These are phyloP conservation scores for Meloidogyne chitwoodi DNA, from an alignment of 1,140 invertebrate species.

Conservation along the genomic window DNA sequence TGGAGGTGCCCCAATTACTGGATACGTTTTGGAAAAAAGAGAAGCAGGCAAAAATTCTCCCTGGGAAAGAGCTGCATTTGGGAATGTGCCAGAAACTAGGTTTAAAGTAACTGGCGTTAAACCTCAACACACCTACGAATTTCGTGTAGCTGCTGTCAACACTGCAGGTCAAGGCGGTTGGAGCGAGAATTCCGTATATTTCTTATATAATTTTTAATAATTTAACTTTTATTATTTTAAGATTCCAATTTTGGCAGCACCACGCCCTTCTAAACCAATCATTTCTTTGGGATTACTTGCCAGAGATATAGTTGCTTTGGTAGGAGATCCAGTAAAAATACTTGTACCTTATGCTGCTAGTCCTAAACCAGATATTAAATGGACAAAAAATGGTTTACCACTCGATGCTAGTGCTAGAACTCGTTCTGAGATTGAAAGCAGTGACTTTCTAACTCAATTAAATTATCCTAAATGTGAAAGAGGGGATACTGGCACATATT, in stretches of 20 bases:
- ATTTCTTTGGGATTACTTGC: slow-evolving; percentile 43
- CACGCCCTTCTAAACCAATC: slow-evolving; percentile 71
- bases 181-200: slow-evolving; percentile 77
- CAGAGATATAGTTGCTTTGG: slow-evolving; percentile 36
- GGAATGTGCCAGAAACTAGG: slow-evolving; percentile 73
- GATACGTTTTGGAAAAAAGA: slow-evolving; percentile 90
- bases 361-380: slow-evolving; percentile 79
- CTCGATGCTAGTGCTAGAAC: slow-evolving; percentile 70
- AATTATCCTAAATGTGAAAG: slow-evolving; percentile 81
- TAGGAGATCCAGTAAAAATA: slow-evolving; percentile 46
- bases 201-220: neutral
- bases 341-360: slow-evolving; percentile 70
- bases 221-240: neutral
- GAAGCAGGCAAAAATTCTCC: slow-evolving; percentile 70
- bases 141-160: slow-evolving; percentile 88
- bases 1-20: slow-evolving; percentile 82
- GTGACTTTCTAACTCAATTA: slow-evolving; percentile 75
- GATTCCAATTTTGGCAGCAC: slow-evolving; percentile 74
- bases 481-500: slow-evolving; percentile 84
- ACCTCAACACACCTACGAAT: slow-evolving; percentile 93
- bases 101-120: slow-evolving; percentile 76
- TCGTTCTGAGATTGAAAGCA: slow-evolving; percentile 81
- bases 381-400: slow-evolving; percentile 79
- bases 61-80: slow-evolving; percentile 75
- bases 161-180: slow-evolving; percentile 86